These are phyloP conservation scores for Hydraecia micacea DNA, from an alignment of 2,888 invertebrate genomes.

Conservation along the genomic window DNA sequence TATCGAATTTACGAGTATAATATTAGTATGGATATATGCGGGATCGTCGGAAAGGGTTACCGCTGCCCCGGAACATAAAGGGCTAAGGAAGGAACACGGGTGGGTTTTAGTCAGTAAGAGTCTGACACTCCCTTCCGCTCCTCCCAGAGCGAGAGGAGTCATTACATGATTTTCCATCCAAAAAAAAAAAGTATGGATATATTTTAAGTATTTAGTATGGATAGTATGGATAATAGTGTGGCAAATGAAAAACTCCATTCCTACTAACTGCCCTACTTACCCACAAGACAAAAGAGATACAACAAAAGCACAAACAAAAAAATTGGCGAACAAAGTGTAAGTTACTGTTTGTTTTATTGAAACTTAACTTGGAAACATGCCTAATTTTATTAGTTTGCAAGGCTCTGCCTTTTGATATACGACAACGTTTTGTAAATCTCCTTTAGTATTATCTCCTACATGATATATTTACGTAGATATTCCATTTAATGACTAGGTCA, in stretches of 20 bases:
- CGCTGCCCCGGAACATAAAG: too few relatives aligned
- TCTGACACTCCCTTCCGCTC: too few relatives aligned
- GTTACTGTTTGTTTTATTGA: slow-evolving; percentile 62
- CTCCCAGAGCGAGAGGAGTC: too few relatives aligned
- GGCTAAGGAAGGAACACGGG: too few relatives aligned
- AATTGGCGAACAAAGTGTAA: slow-evolving; percentile 56
- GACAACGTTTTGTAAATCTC: slow-evolving; percentile 31
- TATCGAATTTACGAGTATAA: too few relatives aligned
- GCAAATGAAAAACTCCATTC: neutral
- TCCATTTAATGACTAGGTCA: slow-evolving; percentile 49
- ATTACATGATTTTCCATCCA: too few relatives aligned
- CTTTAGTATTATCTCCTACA: slow-evolving; percentile 30
- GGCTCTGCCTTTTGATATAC: slow-evolving; percentile 43
- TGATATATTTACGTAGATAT: slow-evolving; percentile 47
- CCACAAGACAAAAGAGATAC: slow-evolving; percentile 26
- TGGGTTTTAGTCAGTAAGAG: too few relatives aligned
- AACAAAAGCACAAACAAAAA: slow-evolving; percentile 15
- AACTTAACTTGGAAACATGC: slow-evolving; percentile 70
- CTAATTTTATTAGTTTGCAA: slow-evolving; percentile 71
- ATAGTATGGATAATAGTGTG: neutral
- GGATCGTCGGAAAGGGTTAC: too few relatives aligned
- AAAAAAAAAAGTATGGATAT: too few relatives aligned
- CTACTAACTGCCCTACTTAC: slow-evolving; percentile 20
- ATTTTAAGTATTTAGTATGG: too few relatives aligned
- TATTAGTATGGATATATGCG: too few relatives aligned